A percentile compares a stretch with the other conserved stretches of the same genome.
These are phyloP conservation scores for Aphelinus atriplicis DNA, from an alignment of 1,140 invertebrate genomes.

Conservation along the genomic window DNA sequence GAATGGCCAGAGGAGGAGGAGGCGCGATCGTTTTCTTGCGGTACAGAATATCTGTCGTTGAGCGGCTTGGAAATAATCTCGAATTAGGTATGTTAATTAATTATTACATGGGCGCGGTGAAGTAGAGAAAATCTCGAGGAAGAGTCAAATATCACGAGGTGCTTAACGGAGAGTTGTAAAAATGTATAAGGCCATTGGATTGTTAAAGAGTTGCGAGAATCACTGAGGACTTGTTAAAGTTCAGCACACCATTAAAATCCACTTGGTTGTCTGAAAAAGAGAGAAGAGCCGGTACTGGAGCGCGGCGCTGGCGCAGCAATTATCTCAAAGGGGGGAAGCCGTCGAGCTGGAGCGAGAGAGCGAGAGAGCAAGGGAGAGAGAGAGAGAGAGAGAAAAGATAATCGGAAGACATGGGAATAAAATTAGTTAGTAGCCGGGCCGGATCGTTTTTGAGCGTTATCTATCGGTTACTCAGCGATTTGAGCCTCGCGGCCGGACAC, in stretches of 20 bases:
- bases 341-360: neutral
- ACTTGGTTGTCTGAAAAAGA: neutral
- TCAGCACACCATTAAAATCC: constrained; percentile 22
- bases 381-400: constrained; percentile 3
- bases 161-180: neutral
- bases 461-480: constrained; percentile 10
- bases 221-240: constrained; percentile 1
- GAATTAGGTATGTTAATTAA: too few species aligned
- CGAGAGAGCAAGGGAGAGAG: neutral
- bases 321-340: constrained; percentile 1
- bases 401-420: constrained; percentile 23
- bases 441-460: constrained; percentile 13
- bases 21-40: too few species aligned
- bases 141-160: too few species aligned
- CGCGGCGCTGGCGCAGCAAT: neutral
- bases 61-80: too few species aligned
- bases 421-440: constrained; percentile 24
- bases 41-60: too few species aligned
- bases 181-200: neutral
- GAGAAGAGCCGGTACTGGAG: neutral
- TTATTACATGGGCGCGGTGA: too few species aligned
- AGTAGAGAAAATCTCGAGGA: too few species aligned
- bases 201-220: constrained; percentile 14
- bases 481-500: neutral
- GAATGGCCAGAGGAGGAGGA: too few species aligned